Evolutionary conservation across 2,888 invertebrate species (phyloP), one percentile per base, ranked within the genome.

Genomic region (Lottia gigantea): DNA sequence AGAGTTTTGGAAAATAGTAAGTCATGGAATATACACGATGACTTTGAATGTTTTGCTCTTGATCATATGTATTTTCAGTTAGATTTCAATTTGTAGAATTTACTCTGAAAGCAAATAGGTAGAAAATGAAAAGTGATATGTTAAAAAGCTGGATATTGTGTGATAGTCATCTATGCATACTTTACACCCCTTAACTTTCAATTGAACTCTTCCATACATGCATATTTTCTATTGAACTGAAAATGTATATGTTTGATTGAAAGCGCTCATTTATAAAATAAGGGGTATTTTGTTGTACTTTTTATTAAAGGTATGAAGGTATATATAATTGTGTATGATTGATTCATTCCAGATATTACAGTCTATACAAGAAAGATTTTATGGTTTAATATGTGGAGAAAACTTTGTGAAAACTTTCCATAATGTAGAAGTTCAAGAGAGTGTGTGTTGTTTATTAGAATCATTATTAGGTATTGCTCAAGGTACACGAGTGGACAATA

Each of bases 371-470:
- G 89, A 90, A 19, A 89, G 91, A 72, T 92, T 92, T 78, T 91
- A 91, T 76, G 87, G 87, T 71, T 86, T 92, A 40, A 85, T 91
- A 23, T 89, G 89, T 16, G 89, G 90, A 71, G 91, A 91, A 66
- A 90, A 91, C 78, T 92, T 93, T 78, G 85, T 88, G 45, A 89
- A 90, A 69, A 88, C 88, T 16, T 91, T 83, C 70, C 91, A 93
- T 75, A 90, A 93, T 70, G 92, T 93, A 74, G 90, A 90, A 67
- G 90, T 92, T 75, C 92, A 93, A 84, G 89, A 91, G 6, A 92
- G 93, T 88, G 90, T 95, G 2, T 91, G 93, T 0, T 93, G 93
- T 83, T 91, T 94, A 47, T 88, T 95, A 0, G 95, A 95, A 86
- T 93, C 93, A 71, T 92, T 93, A 65, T 84, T 85, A 73, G 87